Percentiles rank a stretch among this genome's conserved stretches.
phyloP scores from a whole-genome alignment of 2,888 invertebrate genomes.

The Diplolepis rosae region DNA sequence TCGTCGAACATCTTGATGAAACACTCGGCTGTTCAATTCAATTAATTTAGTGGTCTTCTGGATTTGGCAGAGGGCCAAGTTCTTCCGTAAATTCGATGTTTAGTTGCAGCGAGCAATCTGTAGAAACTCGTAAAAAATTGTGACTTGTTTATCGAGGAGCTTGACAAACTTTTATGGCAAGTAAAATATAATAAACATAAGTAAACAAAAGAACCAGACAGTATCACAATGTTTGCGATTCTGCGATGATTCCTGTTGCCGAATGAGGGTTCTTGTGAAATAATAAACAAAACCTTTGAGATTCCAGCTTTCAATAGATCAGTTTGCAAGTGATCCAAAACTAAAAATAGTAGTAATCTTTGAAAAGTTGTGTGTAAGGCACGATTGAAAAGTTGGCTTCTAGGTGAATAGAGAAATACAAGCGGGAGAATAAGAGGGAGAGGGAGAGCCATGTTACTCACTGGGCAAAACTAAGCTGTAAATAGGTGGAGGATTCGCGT shows the following conservation, averaged over 20 bases:
- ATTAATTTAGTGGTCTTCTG: slow-evolving; percentile 60
- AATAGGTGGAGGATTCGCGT: slow-evolving; percentile 32
- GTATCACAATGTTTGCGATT: too few relatives aligned
- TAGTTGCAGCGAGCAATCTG: slow-evolving; percentile 1
- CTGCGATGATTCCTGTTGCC: too few relatives aligned
- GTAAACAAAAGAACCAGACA: too few relatives aligned
- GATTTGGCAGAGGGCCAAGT: slow-evolving; percentile 57
- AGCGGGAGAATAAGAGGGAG: slow-evolving; percentile 9
- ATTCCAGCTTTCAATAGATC: background rate
- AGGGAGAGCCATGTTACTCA: slow-evolving; percentile 38
- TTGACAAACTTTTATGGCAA: background rate
- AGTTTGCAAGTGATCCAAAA: background rate
- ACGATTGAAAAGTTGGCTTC: slow-evolving; percentile 7
- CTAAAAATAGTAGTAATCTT: background rate
- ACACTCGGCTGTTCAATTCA: slow-evolving; percentile 55
- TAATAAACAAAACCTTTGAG: too few relatives aligned
- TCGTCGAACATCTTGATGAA: slow-evolving; percentile 39
- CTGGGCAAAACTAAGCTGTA: slow-evolving; percentile 39
- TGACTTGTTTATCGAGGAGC: background rate
- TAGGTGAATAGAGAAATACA: slow-evolving; percentile 1
- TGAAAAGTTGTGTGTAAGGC: background rate
- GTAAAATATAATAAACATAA: too few relatives aligned
- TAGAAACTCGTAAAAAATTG: slow-evolving; percentile 4
- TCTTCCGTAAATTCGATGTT: slow-evolving; percentile 44
- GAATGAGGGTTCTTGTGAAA: too few relatives aligned